A percentile compares a stretch with the other conserved stretches of the same genome.
These are phyloP conservation scores for Leptodactylus fuscus DNA, from an alignment of 2,113 vertebrate genomes.

Conservation along the genomic window DNA sequence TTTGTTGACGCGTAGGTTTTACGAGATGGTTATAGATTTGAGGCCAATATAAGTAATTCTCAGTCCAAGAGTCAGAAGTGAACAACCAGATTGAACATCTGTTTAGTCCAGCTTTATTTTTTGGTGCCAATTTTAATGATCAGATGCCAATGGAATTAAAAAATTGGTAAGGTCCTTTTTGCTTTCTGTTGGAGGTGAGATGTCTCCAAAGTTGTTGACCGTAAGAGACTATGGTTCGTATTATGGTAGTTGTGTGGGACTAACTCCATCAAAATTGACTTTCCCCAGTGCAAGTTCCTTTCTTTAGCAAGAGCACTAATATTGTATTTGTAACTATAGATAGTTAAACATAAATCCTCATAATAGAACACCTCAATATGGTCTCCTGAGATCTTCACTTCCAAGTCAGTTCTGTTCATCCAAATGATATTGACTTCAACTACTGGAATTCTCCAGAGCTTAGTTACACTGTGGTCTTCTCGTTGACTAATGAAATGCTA, in stretches of 20 bases:
- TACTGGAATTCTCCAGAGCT: neutral
- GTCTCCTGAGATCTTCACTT: neutral
- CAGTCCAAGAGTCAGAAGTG: neutral
- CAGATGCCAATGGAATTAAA: neutral
- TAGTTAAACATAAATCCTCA: too few relatives aligned
- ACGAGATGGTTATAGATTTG: neutral
- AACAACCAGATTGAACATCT: neutral
- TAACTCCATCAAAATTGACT: neutral
- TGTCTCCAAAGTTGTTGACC: too few relatives aligned
- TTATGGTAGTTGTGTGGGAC: neutral
- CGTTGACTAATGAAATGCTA: neutral
- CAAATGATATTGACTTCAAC: neutral
- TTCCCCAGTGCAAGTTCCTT: neutral
- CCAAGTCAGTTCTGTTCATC: neutral
- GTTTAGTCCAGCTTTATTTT: neutral
- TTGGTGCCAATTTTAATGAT: neutral
- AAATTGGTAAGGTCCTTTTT: neutral
- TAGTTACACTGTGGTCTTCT: neutral
- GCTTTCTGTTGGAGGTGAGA: too few relatives aligned
- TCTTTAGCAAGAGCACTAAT: neutral
- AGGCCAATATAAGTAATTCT: conserved; percentile 3
- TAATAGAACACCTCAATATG: too few relatives aligned
- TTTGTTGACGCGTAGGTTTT: neutral
- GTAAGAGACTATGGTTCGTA: neutral
- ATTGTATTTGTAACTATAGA: too few relatives aligned